A percentile compares a stretch with the other conserved stretches of the same genome.
Evolutionary conservation across 2,113 vertebrate species (phyloP).

Genomic region (Menura novaehollandiae): DNA sequence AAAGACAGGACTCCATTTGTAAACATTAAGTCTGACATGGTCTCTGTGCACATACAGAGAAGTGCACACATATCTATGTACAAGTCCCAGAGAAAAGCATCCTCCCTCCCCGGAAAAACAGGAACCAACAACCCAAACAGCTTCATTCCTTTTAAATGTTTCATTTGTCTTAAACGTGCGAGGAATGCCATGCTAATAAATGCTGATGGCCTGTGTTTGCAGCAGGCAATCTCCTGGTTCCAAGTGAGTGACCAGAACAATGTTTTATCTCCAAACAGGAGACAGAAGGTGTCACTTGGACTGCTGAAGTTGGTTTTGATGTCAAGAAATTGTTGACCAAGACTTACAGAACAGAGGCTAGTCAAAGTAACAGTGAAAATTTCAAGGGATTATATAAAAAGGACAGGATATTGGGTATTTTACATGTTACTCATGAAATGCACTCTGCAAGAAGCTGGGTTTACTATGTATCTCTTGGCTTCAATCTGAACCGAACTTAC

Average conservation of each 20-base stretch:
- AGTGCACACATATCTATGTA: rapidly evolving
- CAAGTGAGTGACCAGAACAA: background rate
- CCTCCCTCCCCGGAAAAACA: rapidly evolving
- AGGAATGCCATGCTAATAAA: constrained; percentile 8
- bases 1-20: background rate
- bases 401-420: background rate
- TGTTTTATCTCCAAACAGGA: background rate
- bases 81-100: background rate
- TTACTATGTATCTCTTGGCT: background rate
- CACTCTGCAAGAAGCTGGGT: background rate
- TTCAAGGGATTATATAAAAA: background rate
- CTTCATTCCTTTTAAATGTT: constrained; percentile 7
- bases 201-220: background rate
- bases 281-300: background rate
- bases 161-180: background rate
- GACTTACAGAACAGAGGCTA: background rate
- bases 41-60: background rate
- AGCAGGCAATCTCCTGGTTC: constrained; percentile 27
- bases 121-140: background rate
- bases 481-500: background rate
- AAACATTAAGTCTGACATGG: background rate
- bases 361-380: background rate
- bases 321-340: background rate
- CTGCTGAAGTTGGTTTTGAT: background rate
- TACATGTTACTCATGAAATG: background rate